phyloP scores from a whole-genome alignment of 2,797 vertebrate genomes.

The Linurgus olivaceus region DNA sequence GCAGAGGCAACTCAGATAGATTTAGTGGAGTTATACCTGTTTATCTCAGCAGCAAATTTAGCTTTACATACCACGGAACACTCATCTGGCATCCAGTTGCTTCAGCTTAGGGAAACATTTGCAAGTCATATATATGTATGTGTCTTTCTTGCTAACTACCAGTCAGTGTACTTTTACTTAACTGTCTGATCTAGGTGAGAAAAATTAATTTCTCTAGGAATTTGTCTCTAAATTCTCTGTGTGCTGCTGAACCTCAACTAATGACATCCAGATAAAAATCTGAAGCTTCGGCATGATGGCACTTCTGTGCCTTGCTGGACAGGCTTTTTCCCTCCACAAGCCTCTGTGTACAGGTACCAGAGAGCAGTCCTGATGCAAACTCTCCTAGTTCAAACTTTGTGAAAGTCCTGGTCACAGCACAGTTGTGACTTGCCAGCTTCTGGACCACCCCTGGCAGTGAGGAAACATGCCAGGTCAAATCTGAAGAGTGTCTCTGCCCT shows the following conservation, averaged over 20 bases:
- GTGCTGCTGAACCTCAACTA: neutral
- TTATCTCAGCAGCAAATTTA: constrained; percentile 25
- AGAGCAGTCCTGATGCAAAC: neutral
- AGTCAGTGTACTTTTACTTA: neutral
- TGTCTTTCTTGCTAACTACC: neutral
- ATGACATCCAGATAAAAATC: neutral
- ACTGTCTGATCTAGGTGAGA: neutral
- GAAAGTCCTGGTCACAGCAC: neutral
- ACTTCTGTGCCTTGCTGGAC: neutral
- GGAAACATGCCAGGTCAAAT: neutral
- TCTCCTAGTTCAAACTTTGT: neutral
- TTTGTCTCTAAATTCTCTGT: neutral
- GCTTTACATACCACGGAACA: neutral
- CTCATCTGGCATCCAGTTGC: neutral
- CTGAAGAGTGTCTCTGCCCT: neutral
- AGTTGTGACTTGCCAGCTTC: neutral
- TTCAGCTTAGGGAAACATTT: neutral
- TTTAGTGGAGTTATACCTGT: constrained; percentile 16
- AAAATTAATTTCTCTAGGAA: neutral
- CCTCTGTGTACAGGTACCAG: neutral
- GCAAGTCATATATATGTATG: neutral
- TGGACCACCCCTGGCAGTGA: neutral
- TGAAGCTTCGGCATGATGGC: neutral
- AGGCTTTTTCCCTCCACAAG: neutral
- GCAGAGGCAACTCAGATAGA: neutral